Conservation (phyloP, 2,888 invertebrate species). For the Xanthia togata region DNA sequence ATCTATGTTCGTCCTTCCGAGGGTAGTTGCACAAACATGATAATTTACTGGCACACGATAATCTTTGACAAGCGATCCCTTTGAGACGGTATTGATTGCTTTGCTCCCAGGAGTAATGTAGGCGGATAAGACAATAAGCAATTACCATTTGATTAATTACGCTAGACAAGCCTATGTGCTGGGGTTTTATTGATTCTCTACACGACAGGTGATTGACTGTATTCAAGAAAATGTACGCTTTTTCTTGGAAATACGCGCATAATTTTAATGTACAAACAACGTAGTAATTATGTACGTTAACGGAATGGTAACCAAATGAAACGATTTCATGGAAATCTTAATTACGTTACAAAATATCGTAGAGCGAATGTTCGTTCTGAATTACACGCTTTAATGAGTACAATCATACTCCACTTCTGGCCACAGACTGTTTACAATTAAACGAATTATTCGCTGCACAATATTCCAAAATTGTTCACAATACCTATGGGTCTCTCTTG, state of each 20-base stretch:
- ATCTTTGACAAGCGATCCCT: slow-evolving; percentile 78
- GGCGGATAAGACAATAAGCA: slow-evolving; percentile 70
- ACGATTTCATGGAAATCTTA: slow-evolving; percentile 34
- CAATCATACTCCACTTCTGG: slow-evolving; percentile 21
- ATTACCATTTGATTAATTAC: slow-evolving; percentile 73
- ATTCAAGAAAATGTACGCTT: slow-evolving; percentile 47
- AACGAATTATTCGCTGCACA: slow-evolving; percentile 4
- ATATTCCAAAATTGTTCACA: background rate
- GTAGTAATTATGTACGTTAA: slow-evolving; percentile 43
- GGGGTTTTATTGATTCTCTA: slow-evolving; percentile 48
- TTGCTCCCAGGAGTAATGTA: slow-evolving; percentile 69
- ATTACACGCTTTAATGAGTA: slow-evolving; percentile 29
- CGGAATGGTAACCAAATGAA: slow-evolving; percentile 46
- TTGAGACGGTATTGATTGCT: slow-evolving; percentile 77
- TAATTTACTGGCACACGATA: slow-evolving; percentile 77
- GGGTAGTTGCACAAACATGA: slow-evolving; percentile 73
- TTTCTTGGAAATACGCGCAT: slow-evolving; percentile 47
- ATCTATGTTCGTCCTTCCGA: slow-evolving; percentile 58
- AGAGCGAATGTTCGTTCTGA: slow-evolving; percentile 26
- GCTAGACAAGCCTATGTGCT: slow-evolving; percentile 55
- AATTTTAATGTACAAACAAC: slow-evolving; percentile 40
- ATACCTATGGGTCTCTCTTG: background rate
- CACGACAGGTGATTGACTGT: slow-evolving; percentile 51
- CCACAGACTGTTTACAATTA: background rate
- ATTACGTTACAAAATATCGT: slow-evolving; percentile 41